phyloP scores from a whole-genome alignment of 2,113 vertebrate species.

The Illadopsis cleaveri region DNA sequence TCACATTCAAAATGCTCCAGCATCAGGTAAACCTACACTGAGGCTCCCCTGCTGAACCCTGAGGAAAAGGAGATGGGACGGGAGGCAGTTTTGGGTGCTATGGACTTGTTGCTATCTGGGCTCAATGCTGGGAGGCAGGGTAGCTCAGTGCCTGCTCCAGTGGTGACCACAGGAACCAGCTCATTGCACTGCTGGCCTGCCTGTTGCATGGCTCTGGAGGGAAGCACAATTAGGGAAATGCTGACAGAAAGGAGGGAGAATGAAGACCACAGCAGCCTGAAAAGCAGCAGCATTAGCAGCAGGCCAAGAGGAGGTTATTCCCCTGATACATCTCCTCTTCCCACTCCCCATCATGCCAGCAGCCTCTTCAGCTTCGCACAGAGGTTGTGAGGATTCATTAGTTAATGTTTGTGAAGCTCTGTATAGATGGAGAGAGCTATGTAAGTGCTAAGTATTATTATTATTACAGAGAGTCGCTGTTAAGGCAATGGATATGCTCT shows the following conservation, averaged over 20 bases:
- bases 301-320: background rate
- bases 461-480: conserved; percentile 64
- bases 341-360: background rate
- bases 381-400: conserved; percentile 63
- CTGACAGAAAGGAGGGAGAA: background rate
- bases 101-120: background rate
- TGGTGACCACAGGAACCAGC: background rate
- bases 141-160: background rate
- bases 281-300: background rate
- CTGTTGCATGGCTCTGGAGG: rapidly evolving
- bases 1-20: background rate
- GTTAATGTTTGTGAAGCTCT: conserved; percentile 60
- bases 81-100: background rate
- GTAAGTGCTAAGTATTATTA: conserved; percentile 69
- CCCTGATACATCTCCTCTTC: background rate
- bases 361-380: background rate
- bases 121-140: background rate
- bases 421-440: conserved; percentile 46
- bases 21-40: background rate
- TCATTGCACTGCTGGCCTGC: rapidly evolving
- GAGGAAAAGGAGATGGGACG: background rate
- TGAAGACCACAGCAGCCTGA: background rate
- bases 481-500: conserved; percentile 73
- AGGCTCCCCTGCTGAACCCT: rapidly evolving
- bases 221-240: background rate